Conservation (phyloP, 1,140 invertebrate species). For the Euglossa dilemma region DNA sequence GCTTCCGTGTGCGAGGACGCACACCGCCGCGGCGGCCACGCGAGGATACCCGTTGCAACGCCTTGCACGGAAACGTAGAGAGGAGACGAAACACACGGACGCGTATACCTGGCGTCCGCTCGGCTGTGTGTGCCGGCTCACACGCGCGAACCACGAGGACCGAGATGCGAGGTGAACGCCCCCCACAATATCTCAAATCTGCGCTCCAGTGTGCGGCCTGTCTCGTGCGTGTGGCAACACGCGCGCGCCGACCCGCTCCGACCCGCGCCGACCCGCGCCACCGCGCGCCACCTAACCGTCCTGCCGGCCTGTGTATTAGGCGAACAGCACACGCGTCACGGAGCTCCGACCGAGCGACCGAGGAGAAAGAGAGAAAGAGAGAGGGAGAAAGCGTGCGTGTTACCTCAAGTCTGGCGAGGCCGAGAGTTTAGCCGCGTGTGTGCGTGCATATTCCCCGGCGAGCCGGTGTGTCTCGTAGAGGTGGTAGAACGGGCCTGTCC, state of each 20-base stretch:
- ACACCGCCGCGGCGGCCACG: neutral
- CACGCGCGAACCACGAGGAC: conserved; percentile 62
- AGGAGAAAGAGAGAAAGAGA: conserved; percentile 15
- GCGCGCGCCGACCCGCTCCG: conserved; percentile 8
- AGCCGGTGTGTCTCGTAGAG: conserved; percentile 50
- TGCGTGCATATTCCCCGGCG: conserved; percentile 37
- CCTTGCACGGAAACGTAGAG: conserved; percentile 53
- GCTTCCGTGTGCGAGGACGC: neutral
- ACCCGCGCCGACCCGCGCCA: conserved; percentile 18
- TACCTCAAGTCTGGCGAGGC: conserved; percentile 61
- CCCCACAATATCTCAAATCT: conserved; percentile 79
- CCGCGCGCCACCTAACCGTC: conserved; percentile 23
- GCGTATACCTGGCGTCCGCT: conserved; percentile 48
- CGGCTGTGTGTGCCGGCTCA: conserved; percentile 34
- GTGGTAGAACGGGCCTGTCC: conserved; percentile 73
- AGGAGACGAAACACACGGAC: conserved; percentile 42
- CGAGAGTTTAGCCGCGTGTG: conserved; percentile 21
- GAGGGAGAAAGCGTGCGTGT: conserved; percentile 38
- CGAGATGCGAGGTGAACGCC: conserved; percentile 78
- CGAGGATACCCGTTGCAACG: conserved; percentile 59
- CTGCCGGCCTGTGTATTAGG: conserved; percentile 33
- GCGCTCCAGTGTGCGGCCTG: conserved; percentile 62
- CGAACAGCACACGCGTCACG: conserved; percentile 12
- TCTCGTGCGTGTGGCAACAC: conserved; percentile 33
- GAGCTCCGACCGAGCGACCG: neutral